Base-by-base conservation (phyloP, 2,113 vertebrate genomes). In the Actenoides hombroni region DNA sequence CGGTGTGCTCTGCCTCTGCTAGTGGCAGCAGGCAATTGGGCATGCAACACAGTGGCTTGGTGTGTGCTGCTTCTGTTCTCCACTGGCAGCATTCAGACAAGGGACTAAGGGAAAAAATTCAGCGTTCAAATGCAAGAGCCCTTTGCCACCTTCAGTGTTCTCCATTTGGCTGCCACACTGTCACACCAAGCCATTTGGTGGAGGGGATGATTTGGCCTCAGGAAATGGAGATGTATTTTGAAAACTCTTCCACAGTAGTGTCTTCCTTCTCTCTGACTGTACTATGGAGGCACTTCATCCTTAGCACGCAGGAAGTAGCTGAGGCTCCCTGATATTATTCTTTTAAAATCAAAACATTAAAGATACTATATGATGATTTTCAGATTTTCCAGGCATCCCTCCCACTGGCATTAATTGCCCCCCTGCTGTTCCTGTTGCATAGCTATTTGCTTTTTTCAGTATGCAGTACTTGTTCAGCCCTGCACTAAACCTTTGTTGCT, bases 281-380 rank as follows among this genome's bases (percentile, higher is more conserved):
- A 29, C 15, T 14, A 12, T 18, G 7, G 85, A 93, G 75, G 25
- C 67, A n/a, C 13, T 65, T 88, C 64, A 37, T 63, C n/a, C 64
- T 81, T 89, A 57, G 56, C 48, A 33, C 26, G 17, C 40, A 69
- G 88, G 82, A 92, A 87, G 49, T 74, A 57, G 57, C 60, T 61
- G 65, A 87, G 64, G 70, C 46, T 68, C 42, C 83, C 53, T 57
- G 60, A 60, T 78, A 37, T 54, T 80, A 21, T 74, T 80, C 56
- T 83, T 88, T 87, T 64, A 77, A 95, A 96, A 82, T 90, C 81
- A 93, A 96, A 94, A 83, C 59, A 84, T 56, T 90, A 68, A 86
- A 90, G 84, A 54, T 79, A 81, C 69, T 74, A 8, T 61, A 70
- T 6, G 19, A 73, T 83, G 67, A 83, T 94, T 88, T 95, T 86